Percentiles rank a stretch among this genome's conserved stretches.
phyloP scores from a whole-genome alignment of 2,888 invertebrate genomes.

The Melinaea menophilus region DNA sequence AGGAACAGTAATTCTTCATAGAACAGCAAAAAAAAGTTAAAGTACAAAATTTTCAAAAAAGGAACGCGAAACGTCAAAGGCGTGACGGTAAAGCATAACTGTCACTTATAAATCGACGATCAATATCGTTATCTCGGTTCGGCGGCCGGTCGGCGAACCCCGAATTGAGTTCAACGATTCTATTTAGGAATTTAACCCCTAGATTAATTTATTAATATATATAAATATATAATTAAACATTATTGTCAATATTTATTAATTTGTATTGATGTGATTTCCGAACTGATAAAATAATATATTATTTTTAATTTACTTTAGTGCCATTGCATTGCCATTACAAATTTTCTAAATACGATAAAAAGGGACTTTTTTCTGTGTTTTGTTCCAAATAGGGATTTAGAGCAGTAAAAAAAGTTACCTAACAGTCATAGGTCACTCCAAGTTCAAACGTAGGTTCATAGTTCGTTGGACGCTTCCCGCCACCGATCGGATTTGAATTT shows the following conservation, averaged over 20 bases:
- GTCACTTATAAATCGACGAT: slow-evolving; percentile 35
- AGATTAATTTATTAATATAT: not conserved
- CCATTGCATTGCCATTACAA: too few species aligned
- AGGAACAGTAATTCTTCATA: too few species aligned
- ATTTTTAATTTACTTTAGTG: too few species aligned
- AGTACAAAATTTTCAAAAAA: slow-evolving; percentile 3
- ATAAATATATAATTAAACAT: not conserved
- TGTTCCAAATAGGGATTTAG: too few species aligned
- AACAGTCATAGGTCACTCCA: slow-evolving; percentile 33
- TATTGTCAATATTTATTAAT: too few species aligned
- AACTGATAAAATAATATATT: too few species aligned
- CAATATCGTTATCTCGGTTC: slow-evolving; percentile 37
- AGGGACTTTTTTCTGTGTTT: too few species aligned
- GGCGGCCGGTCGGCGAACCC: slow-evolving; percentile 48
- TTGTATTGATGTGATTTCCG: too few species aligned
- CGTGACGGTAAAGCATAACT: slow-evolving; percentile 28
- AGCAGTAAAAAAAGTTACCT: slow-evolving; percentile 8
- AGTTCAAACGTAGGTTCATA: slow-evolving; percentile 42
- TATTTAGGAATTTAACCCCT: slow-evolving; percentile 22
- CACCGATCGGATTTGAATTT: slow-evolving; percentile 54
- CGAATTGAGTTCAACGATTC: slow-evolving; percentile 43
- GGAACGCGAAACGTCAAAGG: slow-evolving; percentile 13
- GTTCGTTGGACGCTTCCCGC: slow-evolving; percentile 39
- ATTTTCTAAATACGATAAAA: too few species aligned
- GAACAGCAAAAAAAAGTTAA: too few species aligned